Percentiles rank a stretch among this genome's conserved stretches.
Evolutionary conservation across 2,888 invertebrate genomes (phyloP).

Genomic region (Agrotis ipsilon): DNA sequence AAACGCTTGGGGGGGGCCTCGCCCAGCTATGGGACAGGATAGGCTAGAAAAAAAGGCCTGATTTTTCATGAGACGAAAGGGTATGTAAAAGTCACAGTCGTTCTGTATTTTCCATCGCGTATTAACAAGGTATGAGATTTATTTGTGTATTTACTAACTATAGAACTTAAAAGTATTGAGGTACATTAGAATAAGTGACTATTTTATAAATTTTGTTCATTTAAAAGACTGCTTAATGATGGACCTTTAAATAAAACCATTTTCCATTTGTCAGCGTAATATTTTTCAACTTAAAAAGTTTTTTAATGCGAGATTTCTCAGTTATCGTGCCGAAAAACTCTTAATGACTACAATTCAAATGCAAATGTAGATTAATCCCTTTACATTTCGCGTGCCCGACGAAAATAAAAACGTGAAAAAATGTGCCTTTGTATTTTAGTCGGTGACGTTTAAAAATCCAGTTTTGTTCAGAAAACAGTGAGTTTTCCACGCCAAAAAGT

Average conservation of each 20-base stretch:
- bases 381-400: conserved; percentile 27
- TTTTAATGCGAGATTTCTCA: neutral
- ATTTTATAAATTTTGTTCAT: neutral
- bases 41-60: no score
- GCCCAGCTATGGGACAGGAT: no score
- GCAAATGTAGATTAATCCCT: conserved; percentile 26
- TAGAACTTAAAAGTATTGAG: no score
- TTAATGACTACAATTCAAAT: conserved; percentile 27
- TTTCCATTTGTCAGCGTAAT: conserved; percentile 3
- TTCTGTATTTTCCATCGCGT: no score
- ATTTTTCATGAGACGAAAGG: no score
- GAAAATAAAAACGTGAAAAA: conserved; percentile 6
- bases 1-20: no score
- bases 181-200: no score
- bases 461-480: conserved; percentile 30
- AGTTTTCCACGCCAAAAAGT: conserved; percentile 37
- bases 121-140: no score
- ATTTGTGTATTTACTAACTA: neutral
- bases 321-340: conserved; percentile 22
- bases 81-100: no score
- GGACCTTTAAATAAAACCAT: neutral
- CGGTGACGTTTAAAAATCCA: conserved; percentile 14
- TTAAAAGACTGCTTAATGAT: neutral
- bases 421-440: conserved; percentile 30
- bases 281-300: conserved; percentile 13